A percentile compares a stretch with the other conserved stretches of the same genome.
phyloP scores from a whole-genome alignment of 2,888 invertebrate species.

The Taphrorychus bicolor region DNA sequence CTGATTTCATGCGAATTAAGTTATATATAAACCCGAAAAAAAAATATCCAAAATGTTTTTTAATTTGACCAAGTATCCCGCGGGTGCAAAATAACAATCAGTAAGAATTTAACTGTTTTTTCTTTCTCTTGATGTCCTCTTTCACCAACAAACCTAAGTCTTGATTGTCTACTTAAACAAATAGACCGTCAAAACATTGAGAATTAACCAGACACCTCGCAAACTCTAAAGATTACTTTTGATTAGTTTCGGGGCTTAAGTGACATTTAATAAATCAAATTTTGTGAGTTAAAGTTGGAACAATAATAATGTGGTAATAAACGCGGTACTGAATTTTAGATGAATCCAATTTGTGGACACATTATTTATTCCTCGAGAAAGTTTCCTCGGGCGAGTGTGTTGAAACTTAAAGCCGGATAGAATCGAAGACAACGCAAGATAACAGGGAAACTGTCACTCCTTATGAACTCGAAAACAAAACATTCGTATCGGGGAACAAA shows the following conservation, averaged over 20 bases:
- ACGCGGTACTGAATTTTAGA: not conserved
- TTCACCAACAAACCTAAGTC: no score
- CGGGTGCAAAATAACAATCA: no score
- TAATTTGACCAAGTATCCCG: no score
- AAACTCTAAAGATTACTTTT: no score
- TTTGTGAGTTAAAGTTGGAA: not conserved
- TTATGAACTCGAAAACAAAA: conserved; percentile 4
- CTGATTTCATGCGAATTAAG: no score
- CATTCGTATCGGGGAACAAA: not conserved
- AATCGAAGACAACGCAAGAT: conserved; percentile 6
- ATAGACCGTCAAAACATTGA: no score
- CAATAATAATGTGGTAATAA: not conserved
- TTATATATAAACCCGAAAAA: no score
- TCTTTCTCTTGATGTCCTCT: no score
- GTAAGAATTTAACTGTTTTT: no score
- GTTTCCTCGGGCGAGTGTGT: not conserved
- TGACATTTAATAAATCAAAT: not conserved
- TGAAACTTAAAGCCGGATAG: conserved; percentile 2
- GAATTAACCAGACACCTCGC: no score
- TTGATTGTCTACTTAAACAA: no score
- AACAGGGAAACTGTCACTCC: conserved; percentile 1
- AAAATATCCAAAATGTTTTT: no score
- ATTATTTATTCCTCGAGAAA: not conserved
- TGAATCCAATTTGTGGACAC: not conserved
- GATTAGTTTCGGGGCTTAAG: not conserved